A percentile compares a stretch with the other conserved stretches of the same genome.
phyloP scores from a whole-genome alignment of 2,113 vertebrate species.

The Sclerurus mexicanus region DNA sequence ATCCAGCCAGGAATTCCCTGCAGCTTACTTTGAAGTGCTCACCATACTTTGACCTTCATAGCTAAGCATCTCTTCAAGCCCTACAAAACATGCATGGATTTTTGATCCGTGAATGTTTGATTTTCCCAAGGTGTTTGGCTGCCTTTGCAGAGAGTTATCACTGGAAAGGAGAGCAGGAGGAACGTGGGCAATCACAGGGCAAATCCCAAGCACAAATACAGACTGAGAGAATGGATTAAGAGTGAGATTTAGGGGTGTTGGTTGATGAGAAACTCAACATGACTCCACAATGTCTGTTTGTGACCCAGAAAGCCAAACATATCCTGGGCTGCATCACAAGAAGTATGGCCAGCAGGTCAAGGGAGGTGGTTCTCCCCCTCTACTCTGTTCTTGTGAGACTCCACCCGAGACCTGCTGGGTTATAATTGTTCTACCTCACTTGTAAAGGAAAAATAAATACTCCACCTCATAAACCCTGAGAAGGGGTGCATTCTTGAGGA shows the following conservation, averaged over 20 bases:
- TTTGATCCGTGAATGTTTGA: not conserved
- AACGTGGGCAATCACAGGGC: not conserved
- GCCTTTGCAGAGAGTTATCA: not conserved
- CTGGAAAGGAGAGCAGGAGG: not conserved
- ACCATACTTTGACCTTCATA: constrained; percentile 22
- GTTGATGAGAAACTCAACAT: not conserved
- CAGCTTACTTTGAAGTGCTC: constrained; percentile 10
- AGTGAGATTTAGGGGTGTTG: not conserved
- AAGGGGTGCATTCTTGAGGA: not conserved
- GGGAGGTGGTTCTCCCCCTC: not conserved
- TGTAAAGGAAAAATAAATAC: not conserved
- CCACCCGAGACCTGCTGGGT: not conserved
- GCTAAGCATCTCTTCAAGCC: not conserved
- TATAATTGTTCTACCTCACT: not conserved
- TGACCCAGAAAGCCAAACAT: not conserved
- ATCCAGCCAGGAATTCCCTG: not conserved
- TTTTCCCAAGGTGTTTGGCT: constrained; percentile 15
- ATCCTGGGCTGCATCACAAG: not conserved
- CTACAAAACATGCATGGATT: not conserved
- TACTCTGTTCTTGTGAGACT: not conserved
- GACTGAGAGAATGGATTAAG: not conserved
- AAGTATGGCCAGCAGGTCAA: not conserved
- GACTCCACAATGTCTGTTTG: fast-evolving
- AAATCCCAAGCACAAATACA: not conserved
- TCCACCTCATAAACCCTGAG: not conserved